Evolutionary conservation across 2,113 vertebrate species (phyloP).

Genomic region (Harpagus bidentatus): DNA sequence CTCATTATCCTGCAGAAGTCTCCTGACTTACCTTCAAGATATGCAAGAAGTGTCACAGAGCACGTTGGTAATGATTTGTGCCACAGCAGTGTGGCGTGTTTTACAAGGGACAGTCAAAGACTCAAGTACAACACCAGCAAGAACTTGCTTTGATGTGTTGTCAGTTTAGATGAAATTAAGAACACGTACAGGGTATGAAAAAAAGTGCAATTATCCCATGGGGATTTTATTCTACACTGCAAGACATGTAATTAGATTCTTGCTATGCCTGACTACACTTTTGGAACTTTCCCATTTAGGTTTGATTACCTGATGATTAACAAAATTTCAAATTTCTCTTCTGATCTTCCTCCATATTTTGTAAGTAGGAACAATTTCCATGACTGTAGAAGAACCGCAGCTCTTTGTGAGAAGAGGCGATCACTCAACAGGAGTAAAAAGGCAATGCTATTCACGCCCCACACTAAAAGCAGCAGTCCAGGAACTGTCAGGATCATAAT

Average conservation of each 20-base stretch:
- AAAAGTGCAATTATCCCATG: not conserved
- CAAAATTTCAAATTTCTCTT: conserved; percentile 9
- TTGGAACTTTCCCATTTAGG: not conserved
- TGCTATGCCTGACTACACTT: not conserved
- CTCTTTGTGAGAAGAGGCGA: not conserved
- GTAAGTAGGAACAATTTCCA: not conserved
- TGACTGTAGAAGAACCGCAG: not conserved
- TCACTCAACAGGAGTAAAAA: not conserved
- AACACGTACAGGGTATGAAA: not conserved
- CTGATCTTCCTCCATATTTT: not conserved
- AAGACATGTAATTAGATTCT: not conserved
- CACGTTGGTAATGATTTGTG: not conserved
- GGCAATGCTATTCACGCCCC: not conserved
- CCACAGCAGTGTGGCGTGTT: not conserved
- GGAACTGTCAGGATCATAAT: not conserved
- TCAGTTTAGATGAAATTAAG: not conserved
- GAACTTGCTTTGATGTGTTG: not conserved
- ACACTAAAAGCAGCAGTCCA: not conserved
- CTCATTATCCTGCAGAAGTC: not conserved
- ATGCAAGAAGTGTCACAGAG: not conserved
- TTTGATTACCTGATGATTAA: conserved; percentile 34
- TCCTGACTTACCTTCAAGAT: not conserved
- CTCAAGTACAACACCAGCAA: not conserved
- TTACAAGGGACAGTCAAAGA: not conserved
- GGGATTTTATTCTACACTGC: not conserved